A percentile compares a stretch with the other conserved stretches of the same genome.
phyloP scores from a whole-genome alignment of 2,797 vertebrate species.

The Helicolenus hilgendorfi region DNA sequence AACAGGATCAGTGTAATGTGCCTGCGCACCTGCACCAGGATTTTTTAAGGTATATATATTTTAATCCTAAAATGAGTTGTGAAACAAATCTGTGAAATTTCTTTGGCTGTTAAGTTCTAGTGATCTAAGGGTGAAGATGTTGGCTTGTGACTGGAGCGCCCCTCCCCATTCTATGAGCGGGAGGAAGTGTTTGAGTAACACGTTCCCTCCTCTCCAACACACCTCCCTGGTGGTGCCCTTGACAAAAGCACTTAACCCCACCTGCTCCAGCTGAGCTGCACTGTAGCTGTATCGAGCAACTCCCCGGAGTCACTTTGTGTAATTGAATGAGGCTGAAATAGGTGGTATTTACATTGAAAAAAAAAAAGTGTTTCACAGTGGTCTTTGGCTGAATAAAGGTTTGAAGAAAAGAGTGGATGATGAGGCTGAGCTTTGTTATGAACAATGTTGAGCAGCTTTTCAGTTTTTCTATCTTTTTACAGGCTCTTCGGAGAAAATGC shows the following conservation, averaged over 20 bases:
- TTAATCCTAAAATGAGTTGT: constrained; percentile 16
- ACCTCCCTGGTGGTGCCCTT: constrained; percentile 54
- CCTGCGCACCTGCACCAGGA: not conserved
- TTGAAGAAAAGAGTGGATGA: not conserved
- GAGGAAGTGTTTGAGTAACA: constrained; percentile 14
- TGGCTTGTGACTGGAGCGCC: not conserved
- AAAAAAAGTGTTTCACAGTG: constrained; percentile 6
- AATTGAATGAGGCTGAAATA: constrained; percentile 61
- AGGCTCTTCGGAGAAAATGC: not conserved
- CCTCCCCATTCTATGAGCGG: not conserved
- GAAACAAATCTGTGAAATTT: constrained; percentile 18
- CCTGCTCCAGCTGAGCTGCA: constrained; percentile 56
- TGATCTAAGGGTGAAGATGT: not conserved
- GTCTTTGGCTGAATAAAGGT: constrained; percentile 29
- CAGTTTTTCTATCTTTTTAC: not conserved
- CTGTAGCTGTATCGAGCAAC: constrained; percentile 40
- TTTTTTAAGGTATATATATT: not conserved
- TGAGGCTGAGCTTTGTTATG: not conserved
- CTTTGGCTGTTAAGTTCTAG: not conserved
- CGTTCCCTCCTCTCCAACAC: constrained; percentile 1
- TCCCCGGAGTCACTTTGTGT: constrained; percentile 63
- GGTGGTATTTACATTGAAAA: constrained; percentile 11
- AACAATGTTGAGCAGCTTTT: not conserved
- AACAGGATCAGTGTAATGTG: not conserved
- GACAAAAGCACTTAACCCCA: constrained; percentile 71